Evolutionary conservation across 2,113 vertebrate genomes (phyloP), one percentile per base, ranked within the genome.

Genomic region (Ascaphus truei): DNA sequence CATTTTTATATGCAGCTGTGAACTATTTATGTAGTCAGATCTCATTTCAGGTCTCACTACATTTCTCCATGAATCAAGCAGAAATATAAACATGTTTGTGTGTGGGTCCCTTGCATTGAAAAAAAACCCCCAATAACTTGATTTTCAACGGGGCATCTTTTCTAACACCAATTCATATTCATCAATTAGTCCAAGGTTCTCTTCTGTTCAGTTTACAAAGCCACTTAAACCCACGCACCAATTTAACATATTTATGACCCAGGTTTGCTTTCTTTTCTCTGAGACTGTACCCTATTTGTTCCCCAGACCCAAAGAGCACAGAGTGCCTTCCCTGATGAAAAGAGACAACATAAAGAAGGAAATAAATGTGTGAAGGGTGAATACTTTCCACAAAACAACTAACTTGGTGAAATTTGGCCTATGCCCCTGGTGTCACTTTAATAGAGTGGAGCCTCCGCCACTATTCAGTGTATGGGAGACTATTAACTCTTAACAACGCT

Each of bases 171-270:
- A 83, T 88, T 84, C 87, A 84, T 90, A 91, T 89, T 91, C 90
- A 93, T 93, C 91, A 87, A 92, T 92, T 90, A 93, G 87, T 83
- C 81, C 89, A 84, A 91, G 85, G 82, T 87, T 89, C 86, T 83
- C 80, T 90, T 91, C 88, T 87, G 88, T 87, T 86, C 81, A 83
- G 68, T 92, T 92, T 92, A 94, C 93, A 95, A 95, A 95, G 89
- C 91, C 88, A 87, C 91, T 91, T 91, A 92, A 92, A 91, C 89
- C 87, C 83, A 89, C 87, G 82, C 88, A 92, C 82, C 83, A 88
- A 90, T 93, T 92, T 89, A 95, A 97, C 94, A 96, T 96, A 96
- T 98, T 98, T 97, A 97, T 96, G 93, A 93, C 94, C 93, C 85
- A 85, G 80, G 88, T 85, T 89, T 87, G 90, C 88, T 89, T 89